Evolutionary conservation across 2,888 invertebrate genomes (phyloP).

Genomic region (Patella ulyssiponensis): DNA sequence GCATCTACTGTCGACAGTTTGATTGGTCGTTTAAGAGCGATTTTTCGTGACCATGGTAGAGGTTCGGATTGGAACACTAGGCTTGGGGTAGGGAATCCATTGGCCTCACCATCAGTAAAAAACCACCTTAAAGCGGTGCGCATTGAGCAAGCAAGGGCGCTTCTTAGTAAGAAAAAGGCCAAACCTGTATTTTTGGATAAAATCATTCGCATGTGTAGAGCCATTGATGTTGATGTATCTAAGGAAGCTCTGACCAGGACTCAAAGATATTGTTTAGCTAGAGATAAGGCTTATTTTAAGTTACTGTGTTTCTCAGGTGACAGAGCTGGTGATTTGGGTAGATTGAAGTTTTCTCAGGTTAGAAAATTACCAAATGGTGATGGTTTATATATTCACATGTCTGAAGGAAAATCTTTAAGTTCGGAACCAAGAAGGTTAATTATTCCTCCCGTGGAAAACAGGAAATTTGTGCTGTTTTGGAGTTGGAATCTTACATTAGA

Average conservation of each 20-base stretch:
- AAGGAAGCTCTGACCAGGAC: not conserved
- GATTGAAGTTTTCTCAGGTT: not conserved
- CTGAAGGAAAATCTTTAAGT: not conserved
- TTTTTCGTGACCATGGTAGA: not conserved
- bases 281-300: conserved; percentile 3
- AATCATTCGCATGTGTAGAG: not conserved
- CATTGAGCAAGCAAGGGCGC: not conserved
- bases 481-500: not conserved
- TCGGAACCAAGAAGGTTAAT: not conserved
- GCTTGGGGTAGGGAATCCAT: not conserved
- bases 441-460: not conserved
- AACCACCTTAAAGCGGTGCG: not conserved
- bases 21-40: not conserved
- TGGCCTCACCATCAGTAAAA: not conserved
- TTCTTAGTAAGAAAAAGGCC: not conserved
- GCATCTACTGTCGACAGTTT: not conserved
- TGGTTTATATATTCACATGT: not conserved
- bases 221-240: not conserved
- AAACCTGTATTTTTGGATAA: not conserved
- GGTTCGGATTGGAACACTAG: no score
- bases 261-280: not conserved
- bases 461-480: not conserved
- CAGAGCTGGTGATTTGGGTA: conserved; percentile 2
- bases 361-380: not conserved
- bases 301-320: no score